A percentile compares a stretch with the other conserved stretches of the same genome.
These are phyloP conservation scores for rabbit (Oryctolagus cuniculus) DNA, from an alignment of 2,113 vertebrate genomes.

Conservation along the genomic window mOryCun1.1 NC_091442.1:63963501-63964000, in stretches of 20 bases:
- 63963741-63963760: neutral
- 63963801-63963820: slow-evolving; percentile 6
- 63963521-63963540: neutral
- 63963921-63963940: slow-evolving; percentile 81
- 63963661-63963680: neutral
- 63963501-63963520: slow-evolving; percentile 10
- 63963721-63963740: neutral
- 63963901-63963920: slow-evolving; percentile 35
- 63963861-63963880: slow-evolving; percentile 6
- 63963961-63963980: slow-evolving; percentile 77
- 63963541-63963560: neutral
- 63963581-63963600: neutral
- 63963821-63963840: neutral
- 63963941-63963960: slow-evolving; percentile 80
- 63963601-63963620: neutral
- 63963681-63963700: neutral
- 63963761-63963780: neutral
- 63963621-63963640: neutral
- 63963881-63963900: neutral
- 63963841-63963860: neutral
- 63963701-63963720: neutral
- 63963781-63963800: neutral
- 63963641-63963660: neutral
- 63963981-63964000: slow-evolving; percentile 88
- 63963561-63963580: neutral